Conservation (phyloP, 1,140 invertebrate species). For the Neuroterus valhalla region DNA sequence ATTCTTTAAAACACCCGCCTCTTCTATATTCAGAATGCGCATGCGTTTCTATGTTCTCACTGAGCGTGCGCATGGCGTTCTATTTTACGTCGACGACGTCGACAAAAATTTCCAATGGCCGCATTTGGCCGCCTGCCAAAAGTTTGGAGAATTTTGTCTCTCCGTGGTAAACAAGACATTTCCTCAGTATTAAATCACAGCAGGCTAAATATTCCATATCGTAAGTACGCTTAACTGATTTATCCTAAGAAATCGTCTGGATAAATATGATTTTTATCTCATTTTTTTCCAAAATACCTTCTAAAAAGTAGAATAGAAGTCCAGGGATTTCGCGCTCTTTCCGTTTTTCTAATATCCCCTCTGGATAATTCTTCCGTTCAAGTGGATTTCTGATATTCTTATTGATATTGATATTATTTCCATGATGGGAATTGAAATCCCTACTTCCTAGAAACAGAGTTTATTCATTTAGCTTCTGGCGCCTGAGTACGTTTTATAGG, state of each 20-base stretch:
- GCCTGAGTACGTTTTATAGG: no score
- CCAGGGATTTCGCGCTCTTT: slow-evolving; percentile 12
- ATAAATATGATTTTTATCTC: not conserved
- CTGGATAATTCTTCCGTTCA: no score
- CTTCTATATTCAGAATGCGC: no score
- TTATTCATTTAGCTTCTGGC: no score
- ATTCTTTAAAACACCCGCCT: not conserved
- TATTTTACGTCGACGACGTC: not conserved
- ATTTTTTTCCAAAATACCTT: not conserved
- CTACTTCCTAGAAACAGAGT: no score
- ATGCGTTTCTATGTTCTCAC: no score
- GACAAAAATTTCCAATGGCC: slow-evolving; percentile 1
- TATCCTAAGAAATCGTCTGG: not conserved
- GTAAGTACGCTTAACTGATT: not conserved
- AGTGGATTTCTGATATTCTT: no score
- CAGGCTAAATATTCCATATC: not conserved
- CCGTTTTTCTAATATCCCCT: not conserved
- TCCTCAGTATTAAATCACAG: not conserved
- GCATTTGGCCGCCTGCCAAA: not conserved
- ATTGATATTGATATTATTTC: no score
- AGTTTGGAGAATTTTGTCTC: not conserved
- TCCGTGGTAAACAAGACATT: not conserved
- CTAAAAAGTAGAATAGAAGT: not conserved
- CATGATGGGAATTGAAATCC: no score
- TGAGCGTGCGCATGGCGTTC: not conserved